phyloP scores from a whole-genome alignment of 1,140 invertebrate species.

The Eriocheir sinensis region DNA sequence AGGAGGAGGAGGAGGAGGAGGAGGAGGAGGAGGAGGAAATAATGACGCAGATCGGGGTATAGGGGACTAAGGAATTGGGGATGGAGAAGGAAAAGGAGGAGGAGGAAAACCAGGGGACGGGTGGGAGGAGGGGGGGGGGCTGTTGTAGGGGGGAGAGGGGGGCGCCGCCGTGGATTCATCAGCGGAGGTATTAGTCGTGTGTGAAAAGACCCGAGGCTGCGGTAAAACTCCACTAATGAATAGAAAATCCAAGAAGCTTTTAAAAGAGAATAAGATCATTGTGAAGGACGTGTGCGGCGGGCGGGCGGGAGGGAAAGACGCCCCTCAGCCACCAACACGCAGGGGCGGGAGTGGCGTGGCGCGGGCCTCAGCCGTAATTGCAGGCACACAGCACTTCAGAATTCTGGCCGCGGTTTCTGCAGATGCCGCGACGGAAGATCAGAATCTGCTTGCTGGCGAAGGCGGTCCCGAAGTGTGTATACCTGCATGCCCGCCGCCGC shows the following conservation, averaged over 20 bases:
- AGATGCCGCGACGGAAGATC: background rate
- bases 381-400: background rate
- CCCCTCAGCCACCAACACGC: background rate
- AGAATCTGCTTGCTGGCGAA: background rate
- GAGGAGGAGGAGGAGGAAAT: background rate
- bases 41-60: too few species aligned
- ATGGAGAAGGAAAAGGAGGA: too few species aligned
- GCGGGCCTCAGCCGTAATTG: background rate
- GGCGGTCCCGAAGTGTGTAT: background rate
- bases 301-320: background rate
- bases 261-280: conserved; percentile 53
- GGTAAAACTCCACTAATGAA: conserved; percentile 47
- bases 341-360: background rate
- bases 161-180: background rate
- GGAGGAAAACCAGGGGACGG: background rate
- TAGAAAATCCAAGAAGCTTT: conserved; percentile 45
- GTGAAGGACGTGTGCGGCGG: background rate
- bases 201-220: conserved; percentile 3
- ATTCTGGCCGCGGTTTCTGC: background rate
- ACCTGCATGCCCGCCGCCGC: background rate
- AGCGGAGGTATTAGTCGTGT: background rate
- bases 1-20: background rate
- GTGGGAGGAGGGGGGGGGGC: background rate
- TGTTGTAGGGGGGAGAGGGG: background rate
- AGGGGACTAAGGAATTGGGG: too few species aligned